Conservation (phyloP, 2,888 invertebrate species). For the Lepidocyrtoides sp. region DNA sequence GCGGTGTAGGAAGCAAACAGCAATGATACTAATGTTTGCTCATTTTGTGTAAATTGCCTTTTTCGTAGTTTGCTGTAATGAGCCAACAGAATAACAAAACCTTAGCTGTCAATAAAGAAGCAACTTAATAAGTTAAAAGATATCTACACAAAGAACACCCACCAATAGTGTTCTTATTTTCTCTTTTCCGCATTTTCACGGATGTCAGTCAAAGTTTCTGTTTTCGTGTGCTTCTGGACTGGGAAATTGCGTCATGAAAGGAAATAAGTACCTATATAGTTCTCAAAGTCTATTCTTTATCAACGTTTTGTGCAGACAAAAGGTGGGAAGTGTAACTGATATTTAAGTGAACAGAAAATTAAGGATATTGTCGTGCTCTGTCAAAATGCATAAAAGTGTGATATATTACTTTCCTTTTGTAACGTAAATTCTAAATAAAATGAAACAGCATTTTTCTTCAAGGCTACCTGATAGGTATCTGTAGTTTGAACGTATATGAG, state of each 20-base stretch:
- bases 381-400: neutral
- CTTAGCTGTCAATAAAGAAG: slow-evolving; percentile 6
- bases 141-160: neutral
- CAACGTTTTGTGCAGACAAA: neutral
- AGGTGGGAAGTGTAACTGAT: too few species aligned
- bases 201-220: neutral
- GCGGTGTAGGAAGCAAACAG: too few species aligned
- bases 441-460: neutral
- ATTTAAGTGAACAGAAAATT: too few species aligned
- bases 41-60: neutral
- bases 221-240: neutral
- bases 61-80: neutral
- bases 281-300: too few species aligned
- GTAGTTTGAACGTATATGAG: too few species aligned
- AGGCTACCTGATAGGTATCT: too few species aligned
- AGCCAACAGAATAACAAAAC: neutral
- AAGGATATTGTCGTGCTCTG: too few species aligned
- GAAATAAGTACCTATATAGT: neutral
- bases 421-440: too few species aligned
- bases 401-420: too few species aligned
- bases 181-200: neutral
- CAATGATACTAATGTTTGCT: neutral
- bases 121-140: neutral
- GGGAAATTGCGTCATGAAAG: neutral
- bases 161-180: neutral